Evolutionary conservation across 2,888 invertebrate genomes (phyloP).

Genomic region (Brachyopa scutellaris): DNA sequence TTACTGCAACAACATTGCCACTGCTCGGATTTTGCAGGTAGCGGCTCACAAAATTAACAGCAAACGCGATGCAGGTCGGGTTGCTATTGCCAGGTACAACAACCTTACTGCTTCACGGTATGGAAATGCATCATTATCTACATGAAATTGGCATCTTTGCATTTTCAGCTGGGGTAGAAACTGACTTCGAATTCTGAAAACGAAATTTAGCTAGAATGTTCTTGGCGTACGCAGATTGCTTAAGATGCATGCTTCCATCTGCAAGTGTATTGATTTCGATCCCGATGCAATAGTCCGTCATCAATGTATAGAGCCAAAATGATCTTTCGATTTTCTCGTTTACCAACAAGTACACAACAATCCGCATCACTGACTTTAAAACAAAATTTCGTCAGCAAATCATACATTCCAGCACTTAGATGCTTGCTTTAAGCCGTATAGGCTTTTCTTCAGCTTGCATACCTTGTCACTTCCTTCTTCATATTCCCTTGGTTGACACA

Average conservation of each 20-base stretch:
- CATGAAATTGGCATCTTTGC: background rate
- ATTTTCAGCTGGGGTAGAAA: conserved; percentile 5
- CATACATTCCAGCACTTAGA: conserved; percentile 73
- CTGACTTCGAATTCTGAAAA: background rate
- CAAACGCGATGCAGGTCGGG: conserved; percentile 32
- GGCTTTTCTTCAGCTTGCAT: conserved; percentile 68
- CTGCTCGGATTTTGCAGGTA: conserved; percentile 34
- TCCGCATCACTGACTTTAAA: too few relatives aligned
- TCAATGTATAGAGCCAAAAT: too few relatives aligned
- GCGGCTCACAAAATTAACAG: too few relatives aligned
- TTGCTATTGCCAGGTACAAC: conserved; percentile 47
- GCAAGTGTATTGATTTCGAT: background rate
- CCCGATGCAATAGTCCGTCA: background rate
- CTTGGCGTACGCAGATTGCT: background rate
- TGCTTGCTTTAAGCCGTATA: conserved; percentile 74
- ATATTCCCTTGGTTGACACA: conserved; percentile 64
- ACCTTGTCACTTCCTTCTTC: too few relatives aligned
- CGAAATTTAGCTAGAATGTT: background rate
- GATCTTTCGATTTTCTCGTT: background rate
- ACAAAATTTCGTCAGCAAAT: too few relatives aligned
- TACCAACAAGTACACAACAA: too few relatives aligned
- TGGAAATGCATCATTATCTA: too few relatives aligned
- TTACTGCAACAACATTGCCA: conserved; percentile 9
- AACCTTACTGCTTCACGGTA: conserved; percentile 44
- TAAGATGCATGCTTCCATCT: too few relatives aligned